Base-by-base conservation (phyloP, 2,888 invertebrate species). In the Cynaeus angustus region DNA sequence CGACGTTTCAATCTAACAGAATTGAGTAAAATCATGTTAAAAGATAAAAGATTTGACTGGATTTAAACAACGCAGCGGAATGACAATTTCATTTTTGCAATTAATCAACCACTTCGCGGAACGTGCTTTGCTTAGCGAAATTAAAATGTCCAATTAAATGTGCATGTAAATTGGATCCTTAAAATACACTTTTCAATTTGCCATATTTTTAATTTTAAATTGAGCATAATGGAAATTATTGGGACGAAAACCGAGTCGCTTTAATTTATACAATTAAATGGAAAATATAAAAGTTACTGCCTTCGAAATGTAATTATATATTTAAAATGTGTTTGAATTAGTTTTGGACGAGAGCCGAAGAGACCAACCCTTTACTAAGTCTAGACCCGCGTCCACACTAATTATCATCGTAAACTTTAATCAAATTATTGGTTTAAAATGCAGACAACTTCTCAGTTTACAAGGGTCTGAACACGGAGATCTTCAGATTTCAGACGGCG, bases 61-160 rank as follows among this genome's bases (percentile, higher is more conserved):
- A 64, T 64, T 65, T 53, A 65, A 53, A 65, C 65, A 65, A 53
- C 56, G 66, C 45, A 56, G 37, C 55, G 48, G 58, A 70, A 66
- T 61, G 70, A 70, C 66, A 67, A 70, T 62, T 70, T 56, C 67
- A 66, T 65, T 69, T 58, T 66, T 21, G 67, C 62, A 67, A 70
- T 70, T 70, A 70, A 66, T 70, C 66, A 70, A 62, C 28, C 70
- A 70, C 70, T 71, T 68, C 62, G 41, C 70, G 56, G 46, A 75
- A 78, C 78, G 78, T 78, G 78, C 77, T 76, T 77, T 53, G 77
- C 72, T 74, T 77, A 73, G 73, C 69, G 70, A 75, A 78, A 80
- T 74, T 75, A 80, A 78, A 79, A 78, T 78, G 77, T 79, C 80
- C 79, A 80, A 80, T 80, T 80, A 79, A 78, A 75, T 77, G 77